phyloP scores from a whole-genome alignment of 2,113 vertebrate species.

The Mesoclemmys tuberculata region DNA sequence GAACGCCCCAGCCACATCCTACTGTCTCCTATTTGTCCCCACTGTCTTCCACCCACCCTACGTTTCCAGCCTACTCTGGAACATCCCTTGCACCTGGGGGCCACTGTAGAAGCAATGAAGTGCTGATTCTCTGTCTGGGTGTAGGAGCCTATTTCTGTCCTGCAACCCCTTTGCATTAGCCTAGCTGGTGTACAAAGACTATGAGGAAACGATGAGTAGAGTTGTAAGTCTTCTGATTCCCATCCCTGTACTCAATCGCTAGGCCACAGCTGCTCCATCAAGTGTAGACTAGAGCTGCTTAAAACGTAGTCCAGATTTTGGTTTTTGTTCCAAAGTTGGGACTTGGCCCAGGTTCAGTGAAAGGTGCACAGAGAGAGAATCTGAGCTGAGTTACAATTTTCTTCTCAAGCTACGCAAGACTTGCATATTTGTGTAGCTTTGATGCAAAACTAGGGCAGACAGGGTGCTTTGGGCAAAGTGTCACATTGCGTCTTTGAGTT shows the following conservation, averaged over 20 bases:
- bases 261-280: not conserved
- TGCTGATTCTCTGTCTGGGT: rapidly evolving
- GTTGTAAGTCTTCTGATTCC: not conserved
- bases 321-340: not conserved
- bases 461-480: not conserved
- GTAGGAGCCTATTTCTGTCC: not conserved
- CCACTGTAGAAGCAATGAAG: rapidly evolving
- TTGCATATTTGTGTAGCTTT: not conserved
- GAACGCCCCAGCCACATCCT: not conserved
- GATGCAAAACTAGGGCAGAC: not conserved
- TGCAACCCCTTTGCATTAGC: not conserved
- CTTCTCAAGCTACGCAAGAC: not conserved
- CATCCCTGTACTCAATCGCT: rapidly evolving
- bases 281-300: not conserved
- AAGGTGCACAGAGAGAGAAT: not conserved
- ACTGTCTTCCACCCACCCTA: rapidly evolving
- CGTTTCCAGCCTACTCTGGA: not conserved
- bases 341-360: not conserved
- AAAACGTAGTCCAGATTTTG: not conserved
- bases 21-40: not conserved
- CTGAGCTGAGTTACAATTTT: not conserved
- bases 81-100: rapidly evolving
- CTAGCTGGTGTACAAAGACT: not conserved
- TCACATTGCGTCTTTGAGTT: not conserved
- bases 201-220: rapidly evolving